Evolutionary conservation across 2,888 invertebrate genomes (phyloP), one percentile per base, ranked within the genome.

Genomic region (Melanargia galathea): DNA sequence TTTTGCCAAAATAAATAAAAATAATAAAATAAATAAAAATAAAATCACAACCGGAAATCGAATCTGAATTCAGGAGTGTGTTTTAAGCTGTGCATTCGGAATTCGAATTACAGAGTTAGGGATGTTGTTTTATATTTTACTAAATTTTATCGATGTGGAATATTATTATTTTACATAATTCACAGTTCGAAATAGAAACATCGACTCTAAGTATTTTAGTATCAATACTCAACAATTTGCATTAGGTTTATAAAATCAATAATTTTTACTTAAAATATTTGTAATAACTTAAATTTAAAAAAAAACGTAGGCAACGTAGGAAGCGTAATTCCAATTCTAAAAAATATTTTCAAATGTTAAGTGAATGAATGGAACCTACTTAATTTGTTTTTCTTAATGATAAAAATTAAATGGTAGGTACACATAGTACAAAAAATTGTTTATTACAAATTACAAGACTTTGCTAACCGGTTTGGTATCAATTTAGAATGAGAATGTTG

Each of bases 371-470:
- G 59, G 30, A 49, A 54, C 24, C 57, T 54, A 56, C 30, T n/a
- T n/a, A n/a, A 56, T 40, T 52, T 62, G 51, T 67, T 60, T 55
- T 62, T 61, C 45, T 63, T n/a, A 57, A 64, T 65, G 57, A 58
- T 49, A 62, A 54, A 45, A 54, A 63, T 63, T 59, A 58, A 48
- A 61, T 62, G 61, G 40, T n/a, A n/a, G 62, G 43, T 43, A 40
- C 40, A 43, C 16, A 11, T n/a, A n/a, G n/a, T 22, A 56, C 11
- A 69, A 74, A 73, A 59, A 78, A 81, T 79, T 78, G 80, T 81
- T 80, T 82, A 82, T 82, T 80, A 77, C 78, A 72, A 76, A 56
- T 46, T 75, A 35, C 30, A 58, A 63, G 71, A 78, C 81, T 82
- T 78, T 77, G 81, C 79, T 80, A 80, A 81, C 70, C 65, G 68